Evolutionary conservation across 2,888 invertebrate genomes (phyloP).

Genomic region (Meliscaeva auricollis): DNA sequence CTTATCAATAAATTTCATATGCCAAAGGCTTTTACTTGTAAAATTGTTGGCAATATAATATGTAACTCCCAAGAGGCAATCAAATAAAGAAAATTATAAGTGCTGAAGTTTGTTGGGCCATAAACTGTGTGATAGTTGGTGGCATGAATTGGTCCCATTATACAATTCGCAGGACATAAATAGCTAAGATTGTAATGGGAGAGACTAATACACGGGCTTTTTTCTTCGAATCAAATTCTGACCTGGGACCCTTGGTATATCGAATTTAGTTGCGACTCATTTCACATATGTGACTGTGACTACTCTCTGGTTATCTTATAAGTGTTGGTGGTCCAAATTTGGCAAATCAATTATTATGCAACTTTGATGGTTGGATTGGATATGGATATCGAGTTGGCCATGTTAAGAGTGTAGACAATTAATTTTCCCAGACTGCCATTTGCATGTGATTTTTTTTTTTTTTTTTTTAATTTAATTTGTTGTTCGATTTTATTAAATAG

Average conservation of each 20-base stretch:
- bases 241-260: slow-evolving; percentile 47
- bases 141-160: slow-evolving; percentile 28
- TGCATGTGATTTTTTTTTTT: slow-evolving; percentile 21
- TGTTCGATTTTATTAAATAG: background rate
- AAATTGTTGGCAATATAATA: background rate
- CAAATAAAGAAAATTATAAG: slow-evolving; percentile 38
- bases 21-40: slow-evolving; percentile 17
- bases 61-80: slow-evolving; percentile 37
- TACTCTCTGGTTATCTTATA: background rate
- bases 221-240: slow-evolving; percentile 20
- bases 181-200: background rate
- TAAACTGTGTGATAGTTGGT: slow-evolving; percentile 14
- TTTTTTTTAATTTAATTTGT: background rate
- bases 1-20: slow-evolving; percentile 53
- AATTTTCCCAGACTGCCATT: slow-evolving; percentile 36
- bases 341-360: slow-evolving; percentile 71
- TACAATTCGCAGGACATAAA: slow-evolving; percentile 20
- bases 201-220: slow-evolving; percentile 34
- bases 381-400: slow-evolving; percentile 31
- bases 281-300: background rate
- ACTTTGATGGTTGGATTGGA: slow-evolving; percentile 9
- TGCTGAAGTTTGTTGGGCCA: slow-evolving; percentile 15
- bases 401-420: slow-evolving; percentile 34
- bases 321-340: slow-evolving; percentile 65
- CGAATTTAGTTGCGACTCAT: background rate